Evolutionary conservation across 2,888 invertebrate genomes (phyloP).

Genomic region (Coelopa pilipes): DNA sequence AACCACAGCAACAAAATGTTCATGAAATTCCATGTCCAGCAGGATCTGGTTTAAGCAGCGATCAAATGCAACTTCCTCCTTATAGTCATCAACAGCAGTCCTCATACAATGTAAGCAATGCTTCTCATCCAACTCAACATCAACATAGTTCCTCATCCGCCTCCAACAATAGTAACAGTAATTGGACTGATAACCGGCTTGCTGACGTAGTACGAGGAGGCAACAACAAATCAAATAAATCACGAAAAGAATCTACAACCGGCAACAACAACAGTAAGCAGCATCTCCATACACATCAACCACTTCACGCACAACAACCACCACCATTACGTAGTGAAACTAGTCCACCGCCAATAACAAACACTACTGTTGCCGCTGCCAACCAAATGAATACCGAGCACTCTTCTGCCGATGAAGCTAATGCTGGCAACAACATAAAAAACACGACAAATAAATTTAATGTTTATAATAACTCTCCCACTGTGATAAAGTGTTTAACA

Average conservation of each 20-base stretch:
- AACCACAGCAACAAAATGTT: conserved; percentile 39
- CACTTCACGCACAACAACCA: conserved; percentile 47
- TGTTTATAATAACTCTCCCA: conserved; percentile 55
- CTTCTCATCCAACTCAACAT: conserved; percentile 47
- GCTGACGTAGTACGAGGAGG: conserved; percentile 84
- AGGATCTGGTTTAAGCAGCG: conserved; percentile 39
- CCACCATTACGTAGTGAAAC: conserved; percentile 46
- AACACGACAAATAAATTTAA: conserved; percentile 59
- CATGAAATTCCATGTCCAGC: conserved; percentile 40
- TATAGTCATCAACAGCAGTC: conserved; percentile 44
- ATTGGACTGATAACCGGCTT: conserved; percentile 73
- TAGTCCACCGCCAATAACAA: conserved; percentile 51
- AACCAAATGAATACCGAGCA: conserved; percentile 66
- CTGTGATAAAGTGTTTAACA: conserved; percentile 68
- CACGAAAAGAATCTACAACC: conserved; percentile 58
- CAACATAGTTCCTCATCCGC: conserved; percentile 54
- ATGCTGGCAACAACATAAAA: conserved; percentile 59
- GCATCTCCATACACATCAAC: conserved; percentile 41
- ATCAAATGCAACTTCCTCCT: conserved; percentile 42
- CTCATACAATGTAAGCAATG: conserved; percentile 31
- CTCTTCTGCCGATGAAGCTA: conserved; percentile 49
- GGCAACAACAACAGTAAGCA: conserved; percentile 41
- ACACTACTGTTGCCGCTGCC: conserved; percentile 60
- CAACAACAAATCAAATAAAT: conserved; percentile 52
- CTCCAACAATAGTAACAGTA: conserved; percentile 50